phyloP scores from a whole-genome alignment of 2,888 invertebrate genomes.

The Drosophila algonquin region DNA sequence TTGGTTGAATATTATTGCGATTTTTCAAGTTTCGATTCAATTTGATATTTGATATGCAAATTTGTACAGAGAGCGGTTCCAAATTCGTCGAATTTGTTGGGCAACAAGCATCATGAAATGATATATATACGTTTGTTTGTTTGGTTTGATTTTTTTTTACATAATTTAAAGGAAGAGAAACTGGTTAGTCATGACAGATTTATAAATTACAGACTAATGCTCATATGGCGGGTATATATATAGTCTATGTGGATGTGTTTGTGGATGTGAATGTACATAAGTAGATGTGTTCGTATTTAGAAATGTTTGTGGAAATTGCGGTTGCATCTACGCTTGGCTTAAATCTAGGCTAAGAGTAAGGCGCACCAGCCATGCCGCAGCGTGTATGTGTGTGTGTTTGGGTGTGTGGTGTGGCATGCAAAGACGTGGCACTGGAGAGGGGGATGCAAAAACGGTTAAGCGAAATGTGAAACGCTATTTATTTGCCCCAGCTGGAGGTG shows the following conservation, averaged over 20 bases:
- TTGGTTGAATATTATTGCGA: conserved; percentile 32
- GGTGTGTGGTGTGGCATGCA: conserved; percentile 34
- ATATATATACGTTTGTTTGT: conserved; percentile 31
- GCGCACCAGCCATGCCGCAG: conserved; percentile 48
- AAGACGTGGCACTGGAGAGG: conserved; percentile 8
- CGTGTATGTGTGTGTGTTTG: conserved; percentile 18
- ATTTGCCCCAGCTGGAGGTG: conserved; percentile 61
- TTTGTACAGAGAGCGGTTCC: conserved; percentile 70
- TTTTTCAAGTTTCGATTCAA: conserved; percentile 22
- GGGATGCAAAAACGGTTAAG: conserved; percentile 65
- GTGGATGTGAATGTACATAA: neutral
- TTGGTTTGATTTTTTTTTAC: conserved; percentile 44
- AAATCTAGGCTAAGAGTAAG: conserved; percentile 50
- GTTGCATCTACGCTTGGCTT: conserved; percentile 49
- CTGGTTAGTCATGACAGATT: conserved; percentile 44
- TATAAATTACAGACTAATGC: conserved; percentile 30
- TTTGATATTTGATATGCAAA: conserved; percentile 60
- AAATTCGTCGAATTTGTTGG: conserved; percentile 75
- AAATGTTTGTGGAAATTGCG: conserved; percentile 35
- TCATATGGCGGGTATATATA: neutral
- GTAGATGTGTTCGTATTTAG: too few relatives aligned
- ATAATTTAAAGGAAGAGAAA: conserved; percentile 47
- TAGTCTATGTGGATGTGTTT: neutral
- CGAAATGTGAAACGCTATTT: conserved; percentile 77
- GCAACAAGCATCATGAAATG: conserved; percentile 78